phyloP scores from a whole-genome alignment of 2,113 vertebrate species.

The Myotis lucifugus region DNA sequence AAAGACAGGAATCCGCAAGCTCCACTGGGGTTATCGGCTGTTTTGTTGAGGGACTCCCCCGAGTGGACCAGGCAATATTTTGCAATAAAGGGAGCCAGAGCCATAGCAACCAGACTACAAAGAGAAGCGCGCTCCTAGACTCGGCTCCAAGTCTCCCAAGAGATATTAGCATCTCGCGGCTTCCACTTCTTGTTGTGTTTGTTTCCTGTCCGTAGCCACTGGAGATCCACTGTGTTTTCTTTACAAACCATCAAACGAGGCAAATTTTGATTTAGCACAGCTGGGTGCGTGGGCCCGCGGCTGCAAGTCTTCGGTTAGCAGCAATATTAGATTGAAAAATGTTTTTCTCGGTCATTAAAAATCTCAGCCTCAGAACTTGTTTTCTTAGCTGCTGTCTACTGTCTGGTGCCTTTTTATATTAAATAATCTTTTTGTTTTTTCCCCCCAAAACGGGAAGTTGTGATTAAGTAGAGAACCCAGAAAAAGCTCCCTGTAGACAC shows the following conservation, averaged over 20 bases:
- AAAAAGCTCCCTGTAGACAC: neutral
- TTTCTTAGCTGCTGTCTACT: conserved; percentile 11
- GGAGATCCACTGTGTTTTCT: conserved; percentile 38
- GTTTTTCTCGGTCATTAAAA: conserved; percentile 35
- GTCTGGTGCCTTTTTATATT: conserved; percentile 27
- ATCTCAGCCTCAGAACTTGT: neutral
- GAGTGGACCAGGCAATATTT: conserved; percentile 44
- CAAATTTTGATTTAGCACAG: neutral
- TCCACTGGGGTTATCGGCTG: conserved; percentile 23
- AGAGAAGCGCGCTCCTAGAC: conserved; percentile 51
- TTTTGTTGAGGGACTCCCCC: conserved; percentile 19
- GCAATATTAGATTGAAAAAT: conserved; percentile 2
- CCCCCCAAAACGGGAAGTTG: neutral
- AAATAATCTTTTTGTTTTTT: neutral
- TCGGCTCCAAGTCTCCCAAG: conserved; percentile 33
- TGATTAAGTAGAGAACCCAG: conserved; percentile 27
- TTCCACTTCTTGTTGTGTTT: conserved; percentile 32
- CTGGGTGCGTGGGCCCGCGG: neutral
- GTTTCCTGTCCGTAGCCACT: conserved; percentile 42
- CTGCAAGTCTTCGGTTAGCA: conserved; percentile 12
- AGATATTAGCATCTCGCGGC: conserved; percentile 33
- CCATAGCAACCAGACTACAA: conserved; percentile 67
- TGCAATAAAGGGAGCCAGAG: conserved; percentile 34
- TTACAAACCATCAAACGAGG: neutral
- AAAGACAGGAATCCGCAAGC: neutral